Base-by-base conservation (phyloP, 2,113 vertebrate species). In the Petrocephalus microphthalmus region DNA sequence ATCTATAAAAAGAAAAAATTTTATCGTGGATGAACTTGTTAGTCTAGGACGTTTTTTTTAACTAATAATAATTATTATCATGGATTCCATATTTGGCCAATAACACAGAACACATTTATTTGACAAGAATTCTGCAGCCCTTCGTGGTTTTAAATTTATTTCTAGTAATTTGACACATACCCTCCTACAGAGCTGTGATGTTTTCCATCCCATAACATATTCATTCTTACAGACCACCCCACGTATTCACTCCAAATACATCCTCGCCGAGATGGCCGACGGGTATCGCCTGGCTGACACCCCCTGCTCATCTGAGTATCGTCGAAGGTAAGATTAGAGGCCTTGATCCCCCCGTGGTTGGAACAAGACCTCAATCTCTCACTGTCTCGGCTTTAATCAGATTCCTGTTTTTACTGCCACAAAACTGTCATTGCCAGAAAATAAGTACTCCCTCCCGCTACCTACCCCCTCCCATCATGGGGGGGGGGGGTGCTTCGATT, bases 321-420 rank as follows among this genome's bases (percentile, higher is more conserved):
- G 92, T 86, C 91, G 92, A 93, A 96, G 96, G 96, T 96, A 96
- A 96, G 96, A 98, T 98, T 97, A 96, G 94, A 94, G 95, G 95
- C 96, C 97, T 97, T 99, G 97, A 97, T 98, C 97, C 95, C 94
- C 94, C 95, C 91, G 93, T 97, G 96, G 96, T 96, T 96, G 96
- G 97, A 98, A 99, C 96, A 98, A 98, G 98, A 99, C 97, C 97
- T 99, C 97, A 98, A 98, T 99, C 98, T 98, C 95, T 97, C 96
- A 96, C 96, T 97, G 97, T 97, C 97, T 98, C 95, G 94, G 92
- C 94, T 98, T 98, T 98, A 98, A 99, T 99, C 97, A 98, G 97
- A 96, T 96, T 96, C 95, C 95, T 96, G 95, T 97, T 97, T 96
- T 94, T 95, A 94, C 95, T 96, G 95, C 96, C 96, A 97, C 96